A percentile compares a stretch with the other conserved stretches of the same genome.
Conservation (phyloP, 2,113 vertebrate genomes). For the Pogona vitticeps region DNA sequence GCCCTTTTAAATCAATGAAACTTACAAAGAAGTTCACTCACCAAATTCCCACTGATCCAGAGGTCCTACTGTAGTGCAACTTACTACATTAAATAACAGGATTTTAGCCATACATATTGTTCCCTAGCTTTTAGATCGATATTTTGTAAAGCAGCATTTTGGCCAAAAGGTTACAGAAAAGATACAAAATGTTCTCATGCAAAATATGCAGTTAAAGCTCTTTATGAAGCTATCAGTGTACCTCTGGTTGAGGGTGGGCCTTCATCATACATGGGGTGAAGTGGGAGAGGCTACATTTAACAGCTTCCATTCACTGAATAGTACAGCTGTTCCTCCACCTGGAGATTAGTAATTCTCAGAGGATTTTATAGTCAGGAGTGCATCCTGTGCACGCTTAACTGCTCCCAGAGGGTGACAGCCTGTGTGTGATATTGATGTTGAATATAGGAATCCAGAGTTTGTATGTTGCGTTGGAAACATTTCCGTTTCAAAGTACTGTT, state of each 20-base stretch:
- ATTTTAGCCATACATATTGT: not conserved
- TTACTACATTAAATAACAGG: no score
- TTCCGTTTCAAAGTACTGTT: constrained; percentile 4
- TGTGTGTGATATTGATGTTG: not conserved
- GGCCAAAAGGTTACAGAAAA: not conserved
- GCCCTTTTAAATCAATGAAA: no score
- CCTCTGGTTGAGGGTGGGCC: not conserved
- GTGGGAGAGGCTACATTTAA: not conserved
- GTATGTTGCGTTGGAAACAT: not conserved
- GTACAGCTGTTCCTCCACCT: constrained; percentile 6
- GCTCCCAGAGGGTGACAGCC: not conserved
- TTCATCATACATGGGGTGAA: not conserved
- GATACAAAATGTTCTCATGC: not conserved
- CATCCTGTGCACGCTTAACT: constrained; percentile 9
- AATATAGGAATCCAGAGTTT: constrained; percentile 11
- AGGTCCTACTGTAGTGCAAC: no score
- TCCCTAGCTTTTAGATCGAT: not conserved
- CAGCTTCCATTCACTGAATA: not conserved
- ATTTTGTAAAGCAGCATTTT: not conserved
- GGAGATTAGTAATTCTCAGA: constrained; percentile 2
- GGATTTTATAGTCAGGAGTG: constrained; percentile 12
- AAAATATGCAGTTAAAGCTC: not conserved
- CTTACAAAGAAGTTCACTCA: no score
- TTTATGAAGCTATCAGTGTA: not conserved
- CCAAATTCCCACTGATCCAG: no score